These are phyloP conservation scores for Drosophila pseudoobscura DNA, from an alignment of 1,140 invertebrate genomes.

Conservation along the genomic window DNA sequence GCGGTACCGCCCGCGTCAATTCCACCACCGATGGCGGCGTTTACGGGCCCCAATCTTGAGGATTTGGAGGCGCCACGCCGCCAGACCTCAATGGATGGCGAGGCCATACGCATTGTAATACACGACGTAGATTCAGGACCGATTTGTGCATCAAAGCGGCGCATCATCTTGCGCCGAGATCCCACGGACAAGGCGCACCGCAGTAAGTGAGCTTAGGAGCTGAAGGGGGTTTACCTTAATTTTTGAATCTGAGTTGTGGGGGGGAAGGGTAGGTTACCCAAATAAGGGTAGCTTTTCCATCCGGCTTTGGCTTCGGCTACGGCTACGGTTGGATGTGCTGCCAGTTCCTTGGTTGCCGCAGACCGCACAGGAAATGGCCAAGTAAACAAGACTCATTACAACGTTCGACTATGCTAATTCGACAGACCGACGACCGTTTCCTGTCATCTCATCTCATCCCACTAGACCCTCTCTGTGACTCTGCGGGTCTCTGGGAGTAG, in stretches of 20 bases:
- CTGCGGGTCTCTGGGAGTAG: slow-evolving; percentile 15
- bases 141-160: slow-evolving; percentile 87
- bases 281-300: too few species aligned
- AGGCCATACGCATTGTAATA: slow-evolving; percentile 96
- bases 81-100: slow-evolving; percentile 93
- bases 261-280: background rate
- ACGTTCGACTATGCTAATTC: slow-evolving; percentile 80
- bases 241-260: slow-evolving; percentile 11
- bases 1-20: slow-evolving; percentile 84
- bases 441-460: slow-evolving; percentile 17
- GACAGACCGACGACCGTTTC: slow-evolving; percentile 44
- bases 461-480: slow-evolving; percentile 7
- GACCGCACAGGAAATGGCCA: slow-evolving; percentile 71
- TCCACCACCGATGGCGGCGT: slow-evolving; percentile 84
- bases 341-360: slow-evolving; percentile 9
- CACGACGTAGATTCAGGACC: slow-evolving; percentile 93
- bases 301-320: slow-evolving; percentile 30
- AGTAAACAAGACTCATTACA: slow-evolving; percentile 81
- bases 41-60: slow-evolving; percentile 85
- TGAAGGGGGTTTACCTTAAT: slow-evolving; percentile 24
- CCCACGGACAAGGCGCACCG: slow-evolving; percentile 92
- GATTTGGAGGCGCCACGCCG: slow-evolving; percentile 87
- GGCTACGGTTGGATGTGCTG: slow-evolving; percentile 43
- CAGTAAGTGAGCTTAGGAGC: slow-evolving; percentile 86
- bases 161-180: slow-evolving; percentile 90